A percentile compares a stretch with the other conserved stretches of the same genome.
phyloP scores from a whole-genome alignment of 2,113 vertebrate species.

The Anarrhichthys ocellatus region DNA sequence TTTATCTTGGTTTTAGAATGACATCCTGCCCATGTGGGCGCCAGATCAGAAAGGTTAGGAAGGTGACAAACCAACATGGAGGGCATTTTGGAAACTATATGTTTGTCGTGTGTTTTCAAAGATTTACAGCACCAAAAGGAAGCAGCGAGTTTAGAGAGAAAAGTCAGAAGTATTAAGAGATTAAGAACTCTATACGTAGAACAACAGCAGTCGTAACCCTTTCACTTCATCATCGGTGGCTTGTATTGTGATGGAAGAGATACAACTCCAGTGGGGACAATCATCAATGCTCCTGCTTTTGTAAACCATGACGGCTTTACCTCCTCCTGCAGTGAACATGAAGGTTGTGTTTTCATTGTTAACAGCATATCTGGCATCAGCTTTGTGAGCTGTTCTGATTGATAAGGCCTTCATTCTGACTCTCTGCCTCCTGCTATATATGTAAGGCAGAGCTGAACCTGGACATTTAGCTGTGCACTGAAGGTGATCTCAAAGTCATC shows the following conservation, averaged over 20 bases:
- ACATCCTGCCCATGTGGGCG: too few relatives aligned
- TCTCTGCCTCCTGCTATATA: neutral
- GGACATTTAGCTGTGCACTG: neutral
- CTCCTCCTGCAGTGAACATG: neutral
- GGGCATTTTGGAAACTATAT: neutral
- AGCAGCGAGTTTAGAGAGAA: neutral
- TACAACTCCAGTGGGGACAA: neutral
- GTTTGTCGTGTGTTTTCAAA: neutral
- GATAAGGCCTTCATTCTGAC: neutral
- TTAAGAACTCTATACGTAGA: neutral
- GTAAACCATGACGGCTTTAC: neutral
- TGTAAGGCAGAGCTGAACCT: neutral
- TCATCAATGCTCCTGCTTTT: neutral
- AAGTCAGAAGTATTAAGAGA: neutral
- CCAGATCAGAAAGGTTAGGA: too few relatives aligned
- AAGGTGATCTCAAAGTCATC: constrained; percentile 19
- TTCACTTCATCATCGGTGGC: neutral
- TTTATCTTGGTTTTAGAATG: too few relatives aligned
- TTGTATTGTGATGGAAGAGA: neutral
- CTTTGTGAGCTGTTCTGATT: neutral
- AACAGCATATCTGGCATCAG: neutral
- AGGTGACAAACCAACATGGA: neutral
- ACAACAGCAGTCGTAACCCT: neutral
- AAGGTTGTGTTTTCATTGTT: neutral
- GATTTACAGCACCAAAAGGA: neutral